A percentile compares a stretch with the other conserved stretches of the same genome.
These are phyloP conservation scores for Lonchura striata DNA, from an alignment of 2,113 vertebrate species.

Conservation along the genomic window DNA sequence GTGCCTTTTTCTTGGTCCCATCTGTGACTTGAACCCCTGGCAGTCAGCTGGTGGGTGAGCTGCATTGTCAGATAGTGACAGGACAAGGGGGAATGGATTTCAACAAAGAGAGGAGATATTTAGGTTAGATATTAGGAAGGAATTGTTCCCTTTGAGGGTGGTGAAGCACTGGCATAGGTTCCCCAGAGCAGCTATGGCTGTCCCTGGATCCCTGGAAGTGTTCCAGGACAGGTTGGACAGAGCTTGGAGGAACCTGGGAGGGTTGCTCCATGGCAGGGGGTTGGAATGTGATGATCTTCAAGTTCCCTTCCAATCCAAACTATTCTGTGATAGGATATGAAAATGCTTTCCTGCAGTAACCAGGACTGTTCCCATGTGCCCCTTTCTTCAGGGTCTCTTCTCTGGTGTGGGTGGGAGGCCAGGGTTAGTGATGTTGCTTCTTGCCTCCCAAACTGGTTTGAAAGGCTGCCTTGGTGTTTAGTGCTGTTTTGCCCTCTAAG, in stretches of 20 bases:
- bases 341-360: fast-evolving
- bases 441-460: background rate
- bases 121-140: background rate
- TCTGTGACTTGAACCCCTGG: background rate
- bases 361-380: fast-evolving
- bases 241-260: background rate
- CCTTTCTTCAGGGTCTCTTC: background rate
- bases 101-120: background rate
- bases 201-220: background rate
- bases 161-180: background rate
- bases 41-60: background rate
- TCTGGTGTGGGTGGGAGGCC: background rate
- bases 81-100: background rate
- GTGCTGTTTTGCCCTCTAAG: background rate
- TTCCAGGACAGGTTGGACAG: fast-evolving
- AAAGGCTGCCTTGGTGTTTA: background rate
- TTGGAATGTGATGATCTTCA: background rate
- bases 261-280: background rate
- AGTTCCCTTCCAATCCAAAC: background rate
- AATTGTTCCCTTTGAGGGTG: background rate
- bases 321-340: background rate
- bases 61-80: background rate
- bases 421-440: background rate
- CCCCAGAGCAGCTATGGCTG: background rate
- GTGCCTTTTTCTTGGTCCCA: background rate